Percentiles rank a stretch among this genome's conserved stretches.
Conservation (phyloP, 2,797 vertebrate species). For the Forpus xanthops region DNA sequence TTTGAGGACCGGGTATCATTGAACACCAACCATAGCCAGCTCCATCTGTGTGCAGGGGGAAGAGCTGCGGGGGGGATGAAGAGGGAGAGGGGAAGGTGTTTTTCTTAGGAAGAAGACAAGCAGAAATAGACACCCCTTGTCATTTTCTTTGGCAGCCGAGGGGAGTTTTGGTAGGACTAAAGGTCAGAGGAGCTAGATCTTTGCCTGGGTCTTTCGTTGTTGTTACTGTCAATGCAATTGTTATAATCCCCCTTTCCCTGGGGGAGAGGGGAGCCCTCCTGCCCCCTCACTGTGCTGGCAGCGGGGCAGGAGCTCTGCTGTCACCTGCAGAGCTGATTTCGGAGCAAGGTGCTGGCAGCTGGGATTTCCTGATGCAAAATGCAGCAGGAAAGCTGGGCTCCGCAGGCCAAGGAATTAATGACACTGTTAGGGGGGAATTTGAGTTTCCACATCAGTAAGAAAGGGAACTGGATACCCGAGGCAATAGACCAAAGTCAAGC, state of each 20-base stretch:
- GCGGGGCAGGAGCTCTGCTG: neutral
- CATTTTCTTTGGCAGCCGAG: constrained; percentile 28
- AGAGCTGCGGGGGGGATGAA: neutral
- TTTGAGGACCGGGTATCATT: constrained; percentile 26
- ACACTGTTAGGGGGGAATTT: constrained; percentile 42
- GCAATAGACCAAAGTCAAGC: constrained; percentile 68
- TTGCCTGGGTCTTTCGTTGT: neutral
- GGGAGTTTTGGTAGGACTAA: constrained; percentile 1
- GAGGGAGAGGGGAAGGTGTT: neutral
- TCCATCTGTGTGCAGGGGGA: neutral
- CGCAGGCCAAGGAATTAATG: constrained; percentile 58
- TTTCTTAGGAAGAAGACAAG: constrained; percentile 46
- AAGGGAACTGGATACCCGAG: constrained; percentile 57
- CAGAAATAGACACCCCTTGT: constrained; percentile 46
- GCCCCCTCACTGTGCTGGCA: neutral
- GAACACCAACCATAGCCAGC: neutral
- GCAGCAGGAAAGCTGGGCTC: constrained; percentile 51
- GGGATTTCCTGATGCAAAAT: constrained; percentile 58
- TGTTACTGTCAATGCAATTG: neutral
- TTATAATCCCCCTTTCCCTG: neutral
- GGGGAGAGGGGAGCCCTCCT: neutral
- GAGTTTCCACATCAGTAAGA: constrained; percentile 65
- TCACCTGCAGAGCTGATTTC: neutral
- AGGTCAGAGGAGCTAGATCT: constrained; percentile 8
- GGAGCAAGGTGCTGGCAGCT: constrained; percentile 30